Evolutionary conservation across 1,140 invertebrate species (phyloP).

Genomic region (Laupala kohalensis): DNA sequence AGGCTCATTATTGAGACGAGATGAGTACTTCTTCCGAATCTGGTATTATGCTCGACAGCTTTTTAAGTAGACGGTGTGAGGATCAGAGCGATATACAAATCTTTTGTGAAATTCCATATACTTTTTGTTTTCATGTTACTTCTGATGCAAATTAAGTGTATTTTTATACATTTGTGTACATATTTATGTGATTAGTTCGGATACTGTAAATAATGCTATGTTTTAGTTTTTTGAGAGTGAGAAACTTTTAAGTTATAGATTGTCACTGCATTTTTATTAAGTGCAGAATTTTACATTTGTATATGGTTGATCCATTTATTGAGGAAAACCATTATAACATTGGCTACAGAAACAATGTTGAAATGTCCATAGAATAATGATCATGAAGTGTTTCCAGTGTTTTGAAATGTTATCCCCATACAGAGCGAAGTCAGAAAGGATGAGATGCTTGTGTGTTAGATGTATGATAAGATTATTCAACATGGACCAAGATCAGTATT

Average conservation of each 20-base stretch:
- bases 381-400: not conserved
- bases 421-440: too few species aligned
- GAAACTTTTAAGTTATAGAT: not conserved
- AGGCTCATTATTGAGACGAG: slow-evolving; percentile 60
- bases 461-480: not conserved
- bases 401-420: not conserved
- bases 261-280: not conserved
- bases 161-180: not conserved
- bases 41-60: slow-evolving; percentile 74
- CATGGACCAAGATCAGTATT: not conserved
- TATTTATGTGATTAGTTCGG: not conserved
- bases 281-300: not conserved
- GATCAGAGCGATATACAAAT: not conserved
- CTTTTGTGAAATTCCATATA: slow-evolving; percentile 1
- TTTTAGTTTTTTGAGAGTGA: not conserved
- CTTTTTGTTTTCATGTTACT: not conserved
- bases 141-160: not conserved
- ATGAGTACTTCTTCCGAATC: slow-evolving; percentile 91
- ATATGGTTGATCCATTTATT: not conserved
- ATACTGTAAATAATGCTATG: slow-evolving; percentile 1
- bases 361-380: not conserved
- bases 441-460: too few species aligned
- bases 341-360: too few species aligned
- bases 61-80: slow-evolving; percentile 44
- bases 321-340: not conserved